Evolutionary conservation across 2,113 vertebrate genomes (phyloP).

Genomic region (Cephalopterus ornatus): DNA sequence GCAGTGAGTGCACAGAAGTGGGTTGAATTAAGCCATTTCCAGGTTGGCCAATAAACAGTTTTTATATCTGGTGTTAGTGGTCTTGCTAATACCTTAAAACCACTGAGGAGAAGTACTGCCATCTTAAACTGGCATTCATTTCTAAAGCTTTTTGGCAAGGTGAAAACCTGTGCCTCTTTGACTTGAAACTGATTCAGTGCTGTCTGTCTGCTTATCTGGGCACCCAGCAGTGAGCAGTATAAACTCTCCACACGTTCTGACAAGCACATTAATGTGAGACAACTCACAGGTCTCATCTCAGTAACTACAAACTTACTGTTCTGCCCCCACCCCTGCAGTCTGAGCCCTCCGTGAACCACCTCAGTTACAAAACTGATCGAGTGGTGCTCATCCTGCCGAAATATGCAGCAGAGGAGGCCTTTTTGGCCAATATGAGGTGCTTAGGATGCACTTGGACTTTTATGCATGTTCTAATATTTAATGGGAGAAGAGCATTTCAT

Average conservation of each 20-base stretch:
- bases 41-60: constrained; percentile 24
- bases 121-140: background rate
- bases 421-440: background rate
- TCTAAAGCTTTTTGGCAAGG: background rate
- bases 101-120: background rate
- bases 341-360: background rate
- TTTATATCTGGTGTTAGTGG: background rate
- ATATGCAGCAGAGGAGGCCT: background rate
- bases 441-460: background rate
- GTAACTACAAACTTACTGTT: background rate
- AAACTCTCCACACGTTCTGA: background rate
- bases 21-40: background rate
- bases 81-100: background rate
- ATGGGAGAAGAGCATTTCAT: background rate
- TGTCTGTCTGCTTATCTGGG: background rate
- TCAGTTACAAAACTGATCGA: background rate
- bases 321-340: background rate
- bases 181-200: rapidly evolving
- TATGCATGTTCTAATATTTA: background rate
- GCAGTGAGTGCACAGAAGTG: background rate
- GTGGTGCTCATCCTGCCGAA: background rate
- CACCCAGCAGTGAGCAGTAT: background rate
- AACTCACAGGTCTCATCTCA: rapidly evolving
- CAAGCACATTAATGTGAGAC: rapidly evolving
- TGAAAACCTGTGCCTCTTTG: background rate